These are phyloP conservation scores for Rhizomys pruinosus DNA, from an alignment of 2,113 vertebrate species.

Conservation along the genomic window DNA sequence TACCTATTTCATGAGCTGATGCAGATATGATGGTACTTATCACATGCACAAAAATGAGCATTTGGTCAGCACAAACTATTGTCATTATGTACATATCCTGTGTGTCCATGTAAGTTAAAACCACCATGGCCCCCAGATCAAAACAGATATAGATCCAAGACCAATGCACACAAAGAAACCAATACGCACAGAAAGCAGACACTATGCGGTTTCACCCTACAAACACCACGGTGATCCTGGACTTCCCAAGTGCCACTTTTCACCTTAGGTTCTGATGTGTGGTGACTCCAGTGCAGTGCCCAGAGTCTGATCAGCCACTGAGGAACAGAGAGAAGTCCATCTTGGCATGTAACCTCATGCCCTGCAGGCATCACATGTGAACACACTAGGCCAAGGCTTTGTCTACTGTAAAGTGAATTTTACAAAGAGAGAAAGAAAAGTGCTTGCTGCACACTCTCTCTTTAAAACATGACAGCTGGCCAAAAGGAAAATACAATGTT, in stretches of 20 bases:
- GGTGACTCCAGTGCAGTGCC: neutral
- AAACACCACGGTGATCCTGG: neutral
- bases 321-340: neutral
- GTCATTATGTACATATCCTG: neutral
- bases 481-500: constrained; percentile 5
- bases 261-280: too few species aligned
- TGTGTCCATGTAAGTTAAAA: neutral
- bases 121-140: neutral
- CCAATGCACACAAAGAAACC: neutral
- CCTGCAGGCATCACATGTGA: neutral
- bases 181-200: neutral
- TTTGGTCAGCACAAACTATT: accelerated
- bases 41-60: neutral
- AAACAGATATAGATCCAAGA: neutral
- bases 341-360: neutral
- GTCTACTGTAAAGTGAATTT: neutral
- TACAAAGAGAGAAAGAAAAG: neutral
- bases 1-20: neutral
- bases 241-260: accelerated
- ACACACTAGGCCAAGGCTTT: neutral
- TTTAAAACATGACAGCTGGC: neutral
- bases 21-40: neutral
- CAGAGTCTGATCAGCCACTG: neutral
- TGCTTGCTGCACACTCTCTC: neutral
- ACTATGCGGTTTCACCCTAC: neutral